Conservation (phyloP, 2,888 invertebrate species). For the Erebia aethiops region DNA sequence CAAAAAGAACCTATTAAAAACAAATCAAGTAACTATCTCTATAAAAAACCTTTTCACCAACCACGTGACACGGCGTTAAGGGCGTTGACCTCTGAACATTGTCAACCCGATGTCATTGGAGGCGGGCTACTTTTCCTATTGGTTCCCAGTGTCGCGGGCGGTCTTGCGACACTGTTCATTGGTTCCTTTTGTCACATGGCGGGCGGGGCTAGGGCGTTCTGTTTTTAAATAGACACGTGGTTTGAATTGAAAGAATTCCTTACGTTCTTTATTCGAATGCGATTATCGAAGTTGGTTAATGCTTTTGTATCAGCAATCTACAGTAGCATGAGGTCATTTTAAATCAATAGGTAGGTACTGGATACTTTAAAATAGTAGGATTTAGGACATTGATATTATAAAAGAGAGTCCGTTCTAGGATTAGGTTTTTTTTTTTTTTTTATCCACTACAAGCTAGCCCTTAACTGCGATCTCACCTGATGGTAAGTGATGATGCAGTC, state of each 20-base stretch:
- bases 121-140: constrained; percentile 64
- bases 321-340: not conserved
- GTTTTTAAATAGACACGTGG: constrained; percentile 54
- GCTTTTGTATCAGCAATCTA: not conserved
- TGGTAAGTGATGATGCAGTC: too few relatives aligned
- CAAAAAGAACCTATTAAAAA: constrained; percentile 1
- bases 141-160: constrained; percentile 73
- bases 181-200: constrained; percentile 69
- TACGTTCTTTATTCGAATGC: constrained; percentile 11
- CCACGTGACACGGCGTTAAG: constrained; percentile 71
- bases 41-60: constrained; percentile 45
- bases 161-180: constrained; percentile 73
- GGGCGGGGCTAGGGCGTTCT: constrained; percentile 61
- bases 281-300: not conserved
- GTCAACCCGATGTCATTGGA: constrained; percentile 80
- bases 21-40: not conserved
- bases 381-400: too few relatives aligned
- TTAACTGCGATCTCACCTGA: too few relatives aligned
- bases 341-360: not conserved
- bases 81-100: constrained; percentile 67
- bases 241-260: constrained; percentile 20
- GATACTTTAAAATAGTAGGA: not conserved
- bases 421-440: too few relatives aligned
- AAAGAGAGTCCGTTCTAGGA: too few relatives aligned
- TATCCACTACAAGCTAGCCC: too few relatives aligned